A percentile compares a stretch with the other conserved stretches of the same genome.
These are phyloP conservation scores for Oryzias sinensis DNA, from an alignment of 2,797 vertebrate genomes.

Conservation along the genomic window DNA sequence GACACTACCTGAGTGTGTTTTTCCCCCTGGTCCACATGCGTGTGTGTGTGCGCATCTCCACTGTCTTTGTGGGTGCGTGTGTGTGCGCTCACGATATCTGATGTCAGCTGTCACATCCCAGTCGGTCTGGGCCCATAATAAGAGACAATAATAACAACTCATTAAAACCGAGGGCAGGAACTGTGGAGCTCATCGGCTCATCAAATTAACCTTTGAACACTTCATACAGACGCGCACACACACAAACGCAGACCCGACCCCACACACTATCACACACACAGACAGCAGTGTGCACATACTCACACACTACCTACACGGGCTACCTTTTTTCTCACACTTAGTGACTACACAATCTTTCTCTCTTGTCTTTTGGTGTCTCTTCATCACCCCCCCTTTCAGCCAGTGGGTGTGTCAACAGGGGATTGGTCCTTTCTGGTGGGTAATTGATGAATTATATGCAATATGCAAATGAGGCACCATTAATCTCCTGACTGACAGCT, in stretches of 20 bases:
- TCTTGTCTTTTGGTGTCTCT: conserved; percentile 76
- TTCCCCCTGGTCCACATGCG: conserved; percentile 13
- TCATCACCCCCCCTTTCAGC: conserved; percentile 78
- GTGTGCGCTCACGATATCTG: conserved; percentile 70
- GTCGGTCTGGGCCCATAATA: conserved; percentile 79
- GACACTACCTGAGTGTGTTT: conserved; percentile 31
- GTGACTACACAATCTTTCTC: conserved; percentile 87
- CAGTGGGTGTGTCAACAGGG: conserved; percentile 81
- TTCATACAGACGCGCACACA: conserved; percentile 40
- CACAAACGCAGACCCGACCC: neutral
- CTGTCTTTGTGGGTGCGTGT: conserved; percentile 27
- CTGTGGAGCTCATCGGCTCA: conserved; percentile 82
- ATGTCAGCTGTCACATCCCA: conserved; percentile 82
- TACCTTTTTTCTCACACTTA: conserved; percentile 72
- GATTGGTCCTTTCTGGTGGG: conserved; percentile 99
- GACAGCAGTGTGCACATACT: conserved; percentile 17
- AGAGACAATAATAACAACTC: conserved; percentile 85
- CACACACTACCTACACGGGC: conserved; percentile 14
- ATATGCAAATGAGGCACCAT: conserved; percentile 99
- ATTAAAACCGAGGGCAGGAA: conserved; percentile 81
- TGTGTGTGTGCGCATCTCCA: conserved; percentile 8
- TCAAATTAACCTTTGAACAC: conserved; percentile 84
- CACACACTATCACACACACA: neutral
- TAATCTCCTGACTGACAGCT: conserved; percentile 99
- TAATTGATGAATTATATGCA: conserved; percentile 99